phyloP scores from a whole-genome alignment of 1,140 invertebrate species.

The Micrasema longulum region DNA sequence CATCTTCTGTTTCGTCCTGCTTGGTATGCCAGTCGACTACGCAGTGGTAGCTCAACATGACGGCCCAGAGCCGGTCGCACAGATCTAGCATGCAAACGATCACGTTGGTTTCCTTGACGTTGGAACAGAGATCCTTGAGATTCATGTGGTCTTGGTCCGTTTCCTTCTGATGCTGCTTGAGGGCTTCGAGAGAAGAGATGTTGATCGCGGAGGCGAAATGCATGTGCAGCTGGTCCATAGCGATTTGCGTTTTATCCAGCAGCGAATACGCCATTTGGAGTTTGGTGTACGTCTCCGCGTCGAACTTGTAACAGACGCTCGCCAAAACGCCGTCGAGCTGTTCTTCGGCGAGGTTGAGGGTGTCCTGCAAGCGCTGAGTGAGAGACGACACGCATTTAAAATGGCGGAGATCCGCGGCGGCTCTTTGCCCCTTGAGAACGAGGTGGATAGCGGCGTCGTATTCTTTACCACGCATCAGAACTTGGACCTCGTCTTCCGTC shows the following conservation, averaged over 20 bases:
- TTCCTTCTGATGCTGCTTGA: conserved; percentile 74
- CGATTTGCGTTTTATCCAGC: conserved; percentile 87
- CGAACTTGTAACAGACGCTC: conserved; percentile 79
- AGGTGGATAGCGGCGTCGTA: conserved; percentile 91
- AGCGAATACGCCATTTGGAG: conserved; percentile 88
- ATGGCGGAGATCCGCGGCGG: conserved; percentile 83
- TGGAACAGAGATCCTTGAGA: conserved; percentile 82
- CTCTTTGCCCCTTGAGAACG: conserved; percentile 88
- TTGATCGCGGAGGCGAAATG: conserved; percentile 95
- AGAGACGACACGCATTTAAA: conserved; percentile 89
- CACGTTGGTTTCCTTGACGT: conserved; percentile 84
- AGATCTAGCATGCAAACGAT: conserved; percentile 85
- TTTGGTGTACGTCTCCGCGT: conserved; percentile 79
- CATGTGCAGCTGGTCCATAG: conserved; percentile 95
- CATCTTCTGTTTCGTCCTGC: conserved; percentile 63
- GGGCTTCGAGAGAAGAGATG: conserved; percentile 83
- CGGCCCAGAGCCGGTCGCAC: conserved; percentile 85
- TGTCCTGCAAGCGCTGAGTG: conserved; percentile 90
- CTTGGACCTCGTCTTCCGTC: conserved; percentile 86
- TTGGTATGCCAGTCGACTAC: conserved; percentile 83
- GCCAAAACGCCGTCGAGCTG: conserved; percentile 89
- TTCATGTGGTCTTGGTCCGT: conserved; percentile 71
- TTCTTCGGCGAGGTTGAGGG: conserved; percentile 90
- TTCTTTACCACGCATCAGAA: conserved; percentile 85
- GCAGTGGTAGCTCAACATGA: conserved; percentile 85